These are phyloP conservation scores for Nebria brevicollis DNA, from an alignment of 2,888 invertebrate genomes.

Conservation along the genomic window DNA sequence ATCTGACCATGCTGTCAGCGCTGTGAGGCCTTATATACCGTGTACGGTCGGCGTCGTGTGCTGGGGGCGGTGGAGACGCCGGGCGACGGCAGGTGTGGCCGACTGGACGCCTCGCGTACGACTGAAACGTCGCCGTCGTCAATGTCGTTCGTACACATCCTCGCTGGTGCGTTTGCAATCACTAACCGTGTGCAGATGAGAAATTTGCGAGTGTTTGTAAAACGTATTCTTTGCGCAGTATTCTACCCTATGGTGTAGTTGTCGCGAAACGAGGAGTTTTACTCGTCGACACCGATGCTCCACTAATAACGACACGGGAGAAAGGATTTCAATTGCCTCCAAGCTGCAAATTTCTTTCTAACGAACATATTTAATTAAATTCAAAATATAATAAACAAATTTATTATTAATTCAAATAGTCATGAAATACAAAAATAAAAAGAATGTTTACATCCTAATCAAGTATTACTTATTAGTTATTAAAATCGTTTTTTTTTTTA, in stretches of 20 bases:
- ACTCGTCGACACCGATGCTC: background rate
- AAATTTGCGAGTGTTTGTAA: background rate
- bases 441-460: too few species aligned
- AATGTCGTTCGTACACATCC: background rate
- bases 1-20: background rate
- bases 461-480: too few species aligned
- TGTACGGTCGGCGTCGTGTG: background rate
- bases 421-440: too few species aligned
- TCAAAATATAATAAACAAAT: too few species aligned
- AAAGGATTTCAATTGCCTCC: background rate
- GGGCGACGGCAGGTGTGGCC: background rate
- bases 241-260: background rate
- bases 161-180: too few species aligned
- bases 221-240: background rate
- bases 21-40: background rate
- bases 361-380: too few species aligned
- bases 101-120: background rate
- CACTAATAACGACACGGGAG: background rate
- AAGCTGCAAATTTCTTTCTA: too few species aligned
- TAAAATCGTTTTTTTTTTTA: too few species aligned
- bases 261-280: background rate
- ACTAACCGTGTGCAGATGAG: background rate
- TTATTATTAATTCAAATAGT: too few species aligned
- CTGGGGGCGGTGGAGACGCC: background rate
- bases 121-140: background rate